Conservation (phyloP, 1,140 invertebrate species). For the Trissolcus basalis region DNA sequence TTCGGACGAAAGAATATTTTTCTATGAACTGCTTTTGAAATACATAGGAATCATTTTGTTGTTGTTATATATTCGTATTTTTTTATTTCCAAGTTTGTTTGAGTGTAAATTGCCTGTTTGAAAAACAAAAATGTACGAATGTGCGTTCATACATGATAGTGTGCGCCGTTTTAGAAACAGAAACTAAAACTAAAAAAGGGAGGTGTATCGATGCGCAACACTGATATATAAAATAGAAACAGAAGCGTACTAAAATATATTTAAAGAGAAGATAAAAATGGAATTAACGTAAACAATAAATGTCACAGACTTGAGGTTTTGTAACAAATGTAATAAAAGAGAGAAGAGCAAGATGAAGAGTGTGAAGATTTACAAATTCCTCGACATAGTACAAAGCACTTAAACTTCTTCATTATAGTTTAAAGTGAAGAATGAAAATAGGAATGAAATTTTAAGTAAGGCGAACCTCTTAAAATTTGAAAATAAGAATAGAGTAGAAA, state of each 20-base stretch:
- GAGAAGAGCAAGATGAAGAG: conserved; percentile 39
- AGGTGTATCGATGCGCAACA: neutral
- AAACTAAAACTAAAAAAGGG: no score
- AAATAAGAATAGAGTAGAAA: conserved; percentile 21
- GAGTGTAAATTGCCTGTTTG: no score
- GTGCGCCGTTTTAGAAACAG: no score
- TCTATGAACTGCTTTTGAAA: no score
- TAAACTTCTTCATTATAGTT: conserved; percentile 71
- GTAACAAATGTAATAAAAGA: conserved; percentile 52
- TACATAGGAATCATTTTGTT: no score
- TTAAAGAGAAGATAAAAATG: neutral
- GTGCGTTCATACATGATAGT: no score
- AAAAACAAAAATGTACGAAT: no score
- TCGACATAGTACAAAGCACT: conserved; percentile 75
- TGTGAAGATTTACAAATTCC: conserved; percentile 73
- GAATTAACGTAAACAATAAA: conserved; percentile 4
- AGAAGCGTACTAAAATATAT: conserved; percentile 39
- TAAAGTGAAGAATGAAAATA: conserved; percentile 62
- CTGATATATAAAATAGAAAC: conserved; percentile 18
- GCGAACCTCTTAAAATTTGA: neutral
- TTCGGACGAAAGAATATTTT: no score
- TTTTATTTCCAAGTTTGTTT: no score
- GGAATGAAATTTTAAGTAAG: conserved; percentile 5
- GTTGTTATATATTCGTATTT: no score
- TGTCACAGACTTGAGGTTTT: conserved; percentile 45